phyloP scores from a whole-genome alignment of 1,140 invertebrate species.

The Papilio xuthus region DNA sequence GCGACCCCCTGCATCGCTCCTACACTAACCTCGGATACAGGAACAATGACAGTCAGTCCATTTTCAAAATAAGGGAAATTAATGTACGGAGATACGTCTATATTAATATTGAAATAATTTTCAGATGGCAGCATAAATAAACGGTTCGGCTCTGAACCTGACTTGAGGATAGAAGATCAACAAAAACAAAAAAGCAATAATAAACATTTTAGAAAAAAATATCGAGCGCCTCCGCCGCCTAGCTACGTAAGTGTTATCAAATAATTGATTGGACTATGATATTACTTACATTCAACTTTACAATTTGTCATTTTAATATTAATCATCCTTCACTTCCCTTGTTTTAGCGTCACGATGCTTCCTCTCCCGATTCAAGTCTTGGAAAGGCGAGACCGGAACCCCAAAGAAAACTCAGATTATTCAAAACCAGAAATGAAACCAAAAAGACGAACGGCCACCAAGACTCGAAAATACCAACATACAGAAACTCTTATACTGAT shows the following conservation, averaged over 20 bases:
- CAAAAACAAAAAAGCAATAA: constrained; percentile 68
- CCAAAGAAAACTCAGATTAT: constrained; percentile 84
- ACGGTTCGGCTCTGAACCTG: constrained; percentile 88
- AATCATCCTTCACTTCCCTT: not conserved
- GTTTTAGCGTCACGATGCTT: constrained; percentile 69
- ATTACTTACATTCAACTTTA: not conserved
- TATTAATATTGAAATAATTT: constrained; percentile 36
- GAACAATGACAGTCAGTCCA: constrained; percentile 61
- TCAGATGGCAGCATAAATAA: constrained; percentile 71
- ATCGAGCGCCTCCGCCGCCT: constrained; percentile 84
- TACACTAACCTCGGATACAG: constrained; percentile 77
- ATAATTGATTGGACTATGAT: not conserved
- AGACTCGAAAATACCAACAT: constrained; percentile 59
- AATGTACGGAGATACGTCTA: too few species aligned
- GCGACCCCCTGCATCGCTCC: constrained; percentile 76
- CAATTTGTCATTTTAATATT: not conserved
- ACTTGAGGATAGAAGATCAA: constrained; percentile 81
- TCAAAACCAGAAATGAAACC: constrained; percentile 88
- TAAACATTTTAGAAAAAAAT: constrained; percentile 84
- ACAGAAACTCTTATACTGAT: constrained; percentile 63
- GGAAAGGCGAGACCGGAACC: constrained; percentile 79
- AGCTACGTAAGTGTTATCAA: constrained; percentile 57
- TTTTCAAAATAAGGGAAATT: not conserved
- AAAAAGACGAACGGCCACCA: constrained; percentile 78
- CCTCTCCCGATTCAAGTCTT: constrained; percentile 82